Evolutionary conservation across 2,888 invertebrate genomes (phyloP), one percentile per base, ranked within the genome.

Genomic region (Chouioia cunea): DNA sequence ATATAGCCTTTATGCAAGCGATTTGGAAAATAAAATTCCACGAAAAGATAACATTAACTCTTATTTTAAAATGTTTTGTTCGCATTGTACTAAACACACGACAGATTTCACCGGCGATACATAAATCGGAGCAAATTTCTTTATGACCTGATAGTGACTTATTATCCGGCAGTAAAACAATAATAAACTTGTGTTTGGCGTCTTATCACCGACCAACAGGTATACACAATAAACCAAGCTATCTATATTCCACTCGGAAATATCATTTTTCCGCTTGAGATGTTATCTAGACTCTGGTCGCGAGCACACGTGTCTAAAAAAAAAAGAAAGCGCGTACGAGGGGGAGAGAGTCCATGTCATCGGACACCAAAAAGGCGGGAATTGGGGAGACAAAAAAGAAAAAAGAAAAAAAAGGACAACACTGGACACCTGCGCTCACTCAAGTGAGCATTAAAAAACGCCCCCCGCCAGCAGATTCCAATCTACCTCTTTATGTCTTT

Each of bases 241-340:
- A 43, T 58, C 65, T 73, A 73, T 73, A 8, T 8, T 23, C 54
- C 58, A 56, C 53, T 69, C 58, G 73, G 69, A 73, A 70, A 65
- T 69, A 69, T 73, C 69, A 73, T 70, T 73, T 72, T 73, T 73
- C 73, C 73, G 73, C 69, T 62, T 46, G 65, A 66, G 73, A 73
- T 73, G 62, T 66, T 73, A 74, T 74, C 72, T 48, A 65, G 62
- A 60, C 52, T 66, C 54, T 52, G 67, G 71, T 73, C 72, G 68
- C 68, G 67, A 67, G 57, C 57, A 65, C 59, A 46, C 59, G 52
- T 62, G 69, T 74, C 69, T 68, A 65, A 60, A 60, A 43, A 8
- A 54, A 65, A 58, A 62, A 65, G 36, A 52, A 65, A 48, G 50
- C n/a, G 27, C 20, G 60, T n/a, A 52, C 44, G 2, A 36, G 36